These are phyloP conservation scores for Drosophila nigrodunni DNA, from an alignment of 1,140 invertebrate species.

Conservation along the genomic window DNA sequence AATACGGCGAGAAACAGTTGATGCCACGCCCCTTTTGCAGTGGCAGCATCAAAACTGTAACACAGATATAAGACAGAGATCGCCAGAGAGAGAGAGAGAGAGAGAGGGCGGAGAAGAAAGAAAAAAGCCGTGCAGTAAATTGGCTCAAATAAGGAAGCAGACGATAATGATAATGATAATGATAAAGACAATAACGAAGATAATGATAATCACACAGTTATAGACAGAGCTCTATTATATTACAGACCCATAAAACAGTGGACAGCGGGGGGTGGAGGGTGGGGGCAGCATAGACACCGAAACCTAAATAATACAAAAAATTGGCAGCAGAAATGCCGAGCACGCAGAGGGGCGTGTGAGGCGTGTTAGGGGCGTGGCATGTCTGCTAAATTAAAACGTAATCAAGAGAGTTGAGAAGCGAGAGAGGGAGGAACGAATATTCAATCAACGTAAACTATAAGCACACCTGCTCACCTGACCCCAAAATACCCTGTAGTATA, in stretches of 20 bases:
- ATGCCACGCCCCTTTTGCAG: conserved; percentile 28
- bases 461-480: background rate
- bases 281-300: conserved; percentile 59
- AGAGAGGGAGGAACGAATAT: background rate
- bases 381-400: conserved; percentile 57
- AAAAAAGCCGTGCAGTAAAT: conserved; percentile 55
- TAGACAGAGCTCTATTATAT: conserved; percentile 63
- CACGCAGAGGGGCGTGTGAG: conserved; percentile 24
- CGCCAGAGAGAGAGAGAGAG: background rate
- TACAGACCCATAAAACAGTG: conserved; percentile 61
- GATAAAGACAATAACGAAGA: conserved; percentile 36
- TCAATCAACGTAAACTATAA: conserved; percentile 1
- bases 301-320: conserved; percentile 65
- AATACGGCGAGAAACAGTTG: conserved; percentile 11
- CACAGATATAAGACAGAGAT: conserved; percentile 3
- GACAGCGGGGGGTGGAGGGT: conserved; percentile 3
- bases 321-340: conserved; percentile 48
- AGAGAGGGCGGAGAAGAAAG: background rate
- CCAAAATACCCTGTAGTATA: no score
- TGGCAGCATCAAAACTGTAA: conserved; percentile 28
- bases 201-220: conserved; percentile 35
- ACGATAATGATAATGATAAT: conserved; percentile 44
- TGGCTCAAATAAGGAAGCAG: conserved; percentile 78
- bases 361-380: conserved; percentile 22
- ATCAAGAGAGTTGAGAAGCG: conserved; percentile 42